These are phyloP conservation scores for Empis livida DNA, from an alignment of 2,888 invertebrate genomes.

Conservation along the genomic window DNA sequence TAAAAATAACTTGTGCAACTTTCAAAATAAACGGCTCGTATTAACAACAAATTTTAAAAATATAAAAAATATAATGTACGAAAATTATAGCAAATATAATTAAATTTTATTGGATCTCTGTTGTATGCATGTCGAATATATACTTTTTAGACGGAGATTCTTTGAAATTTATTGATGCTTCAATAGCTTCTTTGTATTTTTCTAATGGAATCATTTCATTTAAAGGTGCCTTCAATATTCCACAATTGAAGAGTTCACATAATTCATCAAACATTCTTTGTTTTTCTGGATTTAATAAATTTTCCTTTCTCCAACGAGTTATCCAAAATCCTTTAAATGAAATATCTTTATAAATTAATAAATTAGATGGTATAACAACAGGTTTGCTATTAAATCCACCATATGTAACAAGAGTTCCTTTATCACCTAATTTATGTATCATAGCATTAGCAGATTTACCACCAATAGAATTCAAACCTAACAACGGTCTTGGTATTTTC, in stretches of 20 bases:
- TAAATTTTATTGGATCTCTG: no score
- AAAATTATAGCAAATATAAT: no score
- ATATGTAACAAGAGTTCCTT: conserved; percentile 77
- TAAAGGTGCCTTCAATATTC: conserved; percentile 58
- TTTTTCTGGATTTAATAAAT: conserved; percentile 43
- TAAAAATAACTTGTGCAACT: no score
- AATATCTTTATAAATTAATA: conserved; percentile 74
- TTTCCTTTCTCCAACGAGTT: conserved; percentile 64
- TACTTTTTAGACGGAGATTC: conserved; percentile 70
- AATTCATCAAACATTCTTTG: conserved; percentile 65
- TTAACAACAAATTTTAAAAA: no score
- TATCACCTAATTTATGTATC: conserved; percentile 53
- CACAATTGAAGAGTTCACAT: conserved; percentile 51
- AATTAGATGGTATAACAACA: conserved; percentile 63
- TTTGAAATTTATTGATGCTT: conserved; percentile 49
- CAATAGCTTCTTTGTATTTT: conserved; percentile 61
- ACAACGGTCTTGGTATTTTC: conserved; percentile 49
- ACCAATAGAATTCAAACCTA: conserved; percentile 91
- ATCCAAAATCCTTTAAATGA: conserved; percentile 78
- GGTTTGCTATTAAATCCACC: conserved; percentile 91
- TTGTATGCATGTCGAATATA: conserved; percentile 29
- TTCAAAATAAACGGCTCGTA: no score
- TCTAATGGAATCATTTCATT: conserved; percentile 57
- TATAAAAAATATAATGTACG: no score
- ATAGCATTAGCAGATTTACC: conserved; percentile 79